These are phyloP conservation scores for Caenorhabditis drosophilae DNA, from an alignment of 2,888 invertebrate species.

Conservation along the genomic window DNA sequence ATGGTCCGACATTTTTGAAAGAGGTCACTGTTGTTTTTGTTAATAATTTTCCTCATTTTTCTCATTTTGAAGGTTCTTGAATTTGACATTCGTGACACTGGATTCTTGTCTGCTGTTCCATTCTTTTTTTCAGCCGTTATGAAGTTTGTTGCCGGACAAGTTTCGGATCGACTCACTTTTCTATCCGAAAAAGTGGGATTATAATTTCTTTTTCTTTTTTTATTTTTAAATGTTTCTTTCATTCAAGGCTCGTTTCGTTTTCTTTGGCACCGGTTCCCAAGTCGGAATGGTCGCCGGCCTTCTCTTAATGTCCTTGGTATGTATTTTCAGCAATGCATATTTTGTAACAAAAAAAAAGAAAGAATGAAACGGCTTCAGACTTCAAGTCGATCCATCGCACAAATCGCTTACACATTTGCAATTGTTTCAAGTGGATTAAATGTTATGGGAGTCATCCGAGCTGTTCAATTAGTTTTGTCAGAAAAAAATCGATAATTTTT, in stretches of 20 bases:
- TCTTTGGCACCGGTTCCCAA: constrained; percentile 48
- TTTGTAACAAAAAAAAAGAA: not conserved
- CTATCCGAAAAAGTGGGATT: constrained; percentile 26
- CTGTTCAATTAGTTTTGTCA: constrained; percentile 36
- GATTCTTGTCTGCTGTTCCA: constrained; percentile 39
- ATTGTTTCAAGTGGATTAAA: constrained; percentile 40
- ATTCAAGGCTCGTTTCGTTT: constrained; percentile 36
- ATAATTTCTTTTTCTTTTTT: not conserved
- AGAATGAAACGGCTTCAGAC: constrained; percentile 12
- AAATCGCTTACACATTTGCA: constrained; percentile 38
- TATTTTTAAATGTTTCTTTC: not conserved
- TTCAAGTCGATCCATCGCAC: constrained; percentile 15
- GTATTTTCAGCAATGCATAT: not conserved
- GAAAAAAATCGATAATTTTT: too few species aligned
- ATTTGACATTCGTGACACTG: constrained; percentile 39
- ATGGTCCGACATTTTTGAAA: constrained; percentile 52
- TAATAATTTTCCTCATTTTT: too few species aligned
- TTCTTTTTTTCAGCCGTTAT: constrained; percentile 35
- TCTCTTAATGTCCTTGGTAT: constrained; percentile 38
- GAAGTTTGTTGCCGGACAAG: constrained; percentile 37
- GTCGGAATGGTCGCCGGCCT: constrained; percentile 46
- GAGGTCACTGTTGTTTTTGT: too few species aligned
- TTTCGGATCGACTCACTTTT: constrained; percentile 37
- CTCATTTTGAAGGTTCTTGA: constrained; percentile 13
- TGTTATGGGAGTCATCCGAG: constrained; percentile 39